Evolutionary conservation across 1,140 invertebrate genomes (phyloP), one percentile per base, ranked within the genome.

Genomic region (Antheraea mylitta): DNA sequence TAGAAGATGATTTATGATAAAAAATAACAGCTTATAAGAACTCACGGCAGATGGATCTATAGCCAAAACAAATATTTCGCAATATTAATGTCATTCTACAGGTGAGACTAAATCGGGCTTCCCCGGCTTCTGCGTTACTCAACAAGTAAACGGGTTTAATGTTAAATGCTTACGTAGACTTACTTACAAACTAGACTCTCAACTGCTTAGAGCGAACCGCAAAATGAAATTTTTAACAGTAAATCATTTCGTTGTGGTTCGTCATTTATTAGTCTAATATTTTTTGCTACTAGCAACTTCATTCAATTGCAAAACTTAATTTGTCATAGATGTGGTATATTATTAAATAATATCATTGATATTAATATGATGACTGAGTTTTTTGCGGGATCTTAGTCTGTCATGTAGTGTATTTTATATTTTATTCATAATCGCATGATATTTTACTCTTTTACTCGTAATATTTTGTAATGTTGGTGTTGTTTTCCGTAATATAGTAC

Each of bases 81-180:
- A 64, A 67, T 42, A 45, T 59, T 67, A 71, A 45, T 59, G n/a
- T 68, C 37, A 65, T 71, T 71, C 45, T 42, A 30, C 22, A 30
- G 22, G 22, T 30, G 66, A 69, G 64, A 72, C 67, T 72, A 69
- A 66, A 42, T 22, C 58, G 36, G 71, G 42, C 38, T 68, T 72
- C 45, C 67, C 64, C 11, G 58, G 67, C 71, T 72, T 66, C 71
- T 66, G 67, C 63, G 18, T 66, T 72, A 72, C 71, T 38, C 48
- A 30, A 30, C 38, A n/a, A n/a, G n/a, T 18, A 58, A 66, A 69
- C 71, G 59, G 45, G 71, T 72, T 72, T 69, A 19, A 48, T 18
- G 2, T 9, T 53, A 53, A 53, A 7, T 2, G 45, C 45, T 53
- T n/a, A 53, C 45, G 11, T 13, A 53, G 11, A n/a, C 45, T 4